Percentiles rank a stretch among this genome's conserved stretches.
These are phyloP conservation scores for Hoplodrina blanda DNA, from an alignment of 2,888 invertebrate genomes.

Conservation along the genomic window DNA sequence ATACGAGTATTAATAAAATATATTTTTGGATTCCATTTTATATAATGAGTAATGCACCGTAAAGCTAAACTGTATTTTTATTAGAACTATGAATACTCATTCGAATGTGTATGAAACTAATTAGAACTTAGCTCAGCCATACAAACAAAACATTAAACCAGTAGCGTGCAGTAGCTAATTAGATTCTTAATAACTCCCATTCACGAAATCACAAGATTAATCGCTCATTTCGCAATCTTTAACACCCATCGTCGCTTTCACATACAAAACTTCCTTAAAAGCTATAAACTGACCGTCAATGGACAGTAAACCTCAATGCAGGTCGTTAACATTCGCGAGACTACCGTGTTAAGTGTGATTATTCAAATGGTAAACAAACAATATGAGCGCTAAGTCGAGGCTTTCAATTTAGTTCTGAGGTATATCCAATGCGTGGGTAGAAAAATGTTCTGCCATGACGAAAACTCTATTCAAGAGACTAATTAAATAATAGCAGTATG, in stretches of 20 bases:
- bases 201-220: constrained; percentile 3
- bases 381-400: constrained; percentile 26
- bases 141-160: constrained; percentile 16
- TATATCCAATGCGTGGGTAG: constrained; percentile 25
- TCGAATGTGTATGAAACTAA: not conserved
- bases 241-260: constrained; percentile 6
- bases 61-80: not conserved
- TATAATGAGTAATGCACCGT: too few relatives aligned
- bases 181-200: constrained; percentile 22
- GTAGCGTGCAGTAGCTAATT: constrained; percentile 20
- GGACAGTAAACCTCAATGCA: constrained; percentile 12
- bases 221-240: not conserved
- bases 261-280: not conserved
- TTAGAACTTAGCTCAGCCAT: constrained; percentile 9
- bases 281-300: constrained; percentile 13
- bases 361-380: constrained; percentile 48
- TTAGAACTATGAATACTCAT: not conserved
- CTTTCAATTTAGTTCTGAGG: constrained; percentile 8
- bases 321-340: constrained; percentile 31
- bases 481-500: not conserved
- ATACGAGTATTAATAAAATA: too few relatives aligned
- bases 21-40: too few relatives aligned
- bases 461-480: constrained; percentile 9
- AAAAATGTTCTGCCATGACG: constrained; percentile 15
- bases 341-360: constrained; percentile 21